Percentiles rank a stretch among this genome's conserved stretches.
Evolutionary conservation across 2,797 vertebrate genomes (phyloP).

Genomic region (Phaenicophaeus curvirostris): DNA sequence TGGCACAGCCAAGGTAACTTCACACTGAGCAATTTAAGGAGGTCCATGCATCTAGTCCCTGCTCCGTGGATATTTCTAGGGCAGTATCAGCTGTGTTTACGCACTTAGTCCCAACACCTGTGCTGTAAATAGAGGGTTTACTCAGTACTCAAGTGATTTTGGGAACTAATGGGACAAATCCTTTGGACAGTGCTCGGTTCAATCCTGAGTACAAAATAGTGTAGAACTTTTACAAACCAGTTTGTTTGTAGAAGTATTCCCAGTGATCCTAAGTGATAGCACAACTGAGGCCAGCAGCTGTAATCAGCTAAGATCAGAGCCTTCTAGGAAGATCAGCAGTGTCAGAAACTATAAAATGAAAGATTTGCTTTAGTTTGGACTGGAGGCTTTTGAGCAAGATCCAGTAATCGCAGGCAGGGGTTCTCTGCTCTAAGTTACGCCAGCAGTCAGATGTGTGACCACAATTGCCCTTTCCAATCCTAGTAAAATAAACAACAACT

Average conservation of each 20-base stretch:
- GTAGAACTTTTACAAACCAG: no score
- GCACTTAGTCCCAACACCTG: neutral
- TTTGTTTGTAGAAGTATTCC: neutral
- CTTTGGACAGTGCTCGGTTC: neutral
- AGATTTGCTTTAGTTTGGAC: neutral
- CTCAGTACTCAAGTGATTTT: neutral
- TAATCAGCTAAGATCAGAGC: neutral
- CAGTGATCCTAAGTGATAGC: neutral
- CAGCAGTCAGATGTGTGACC: neutral
- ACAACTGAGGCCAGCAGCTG: neutral
- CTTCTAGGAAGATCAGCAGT: neutral
- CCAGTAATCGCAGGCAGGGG: neutral
- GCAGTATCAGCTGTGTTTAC: fast-evolving
- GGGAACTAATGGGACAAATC: neutral
- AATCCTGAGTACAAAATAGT: neutral
- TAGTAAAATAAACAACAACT: neutral
- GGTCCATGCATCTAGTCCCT: neutral
- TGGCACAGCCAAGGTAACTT: neutral
- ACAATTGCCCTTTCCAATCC: neutral
- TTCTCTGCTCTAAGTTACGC: neutral
- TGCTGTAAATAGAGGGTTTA: neutral
- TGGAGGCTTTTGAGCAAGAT: neutral
- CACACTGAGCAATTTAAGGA: neutral
- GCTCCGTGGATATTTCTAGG: neutral
- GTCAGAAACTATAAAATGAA: neutral